Percentiles rank a stretch among this genome's conserved stretches.
phyloP scores from a whole-genome alignment of 1,140 invertebrate genomes.

The Magallana angulata region DNA sequence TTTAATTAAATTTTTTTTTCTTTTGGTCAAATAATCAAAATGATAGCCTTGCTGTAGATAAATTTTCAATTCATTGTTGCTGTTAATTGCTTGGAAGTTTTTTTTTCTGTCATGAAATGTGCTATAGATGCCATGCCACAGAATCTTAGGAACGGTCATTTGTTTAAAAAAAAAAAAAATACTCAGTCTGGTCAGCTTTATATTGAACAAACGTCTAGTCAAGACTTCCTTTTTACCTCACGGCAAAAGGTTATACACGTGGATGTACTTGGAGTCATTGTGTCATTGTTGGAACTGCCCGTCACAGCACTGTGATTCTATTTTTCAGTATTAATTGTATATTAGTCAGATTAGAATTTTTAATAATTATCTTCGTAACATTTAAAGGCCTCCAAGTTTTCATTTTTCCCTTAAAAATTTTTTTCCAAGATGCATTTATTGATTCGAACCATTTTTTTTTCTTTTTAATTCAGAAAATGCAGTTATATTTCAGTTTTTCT shows the following conservation, averaged over 20 bases:
- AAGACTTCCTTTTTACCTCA: slow-evolving; percentile 69
- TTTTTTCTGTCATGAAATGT: slow-evolving; percentile 48
- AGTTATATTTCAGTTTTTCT: no score
- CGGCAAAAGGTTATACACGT: slow-evolving; percentile 50
- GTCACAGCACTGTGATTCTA: slow-evolving; percentile 34
- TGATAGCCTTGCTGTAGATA: neutral
- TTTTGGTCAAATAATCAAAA: slow-evolving; percentile 33
- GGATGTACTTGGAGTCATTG: neutral
- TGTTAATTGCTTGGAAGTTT: slow-evolving; percentile 40
- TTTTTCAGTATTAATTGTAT: slow-evolving; percentile 40
- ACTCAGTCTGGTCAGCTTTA: slow-evolving; percentile 72
- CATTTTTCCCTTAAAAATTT: no score
- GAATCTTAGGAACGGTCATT: slow-evolving; percentile 42
- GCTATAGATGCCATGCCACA: slow-evolving; percentile 47
- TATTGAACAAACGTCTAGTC: slow-evolving; percentile 76
- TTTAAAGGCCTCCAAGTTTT: no score
- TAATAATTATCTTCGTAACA: neutral
- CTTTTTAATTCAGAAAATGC: neutral
- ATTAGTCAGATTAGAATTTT: slow-evolving; percentile 22
- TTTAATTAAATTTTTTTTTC: neutral
- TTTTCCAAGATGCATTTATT: no score
- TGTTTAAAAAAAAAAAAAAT: slow-evolving; percentile 50
- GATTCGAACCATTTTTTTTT: neutral
- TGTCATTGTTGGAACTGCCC: slow-evolving; percentile 31
- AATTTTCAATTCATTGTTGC: neutral